A percentile compares a stretch with the other conserved stretches of the same genome.
phyloP scores from a whole-genome alignment of 2,797 vertebrate genomes.

The Lepilemur ruficaudatus region DNA sequence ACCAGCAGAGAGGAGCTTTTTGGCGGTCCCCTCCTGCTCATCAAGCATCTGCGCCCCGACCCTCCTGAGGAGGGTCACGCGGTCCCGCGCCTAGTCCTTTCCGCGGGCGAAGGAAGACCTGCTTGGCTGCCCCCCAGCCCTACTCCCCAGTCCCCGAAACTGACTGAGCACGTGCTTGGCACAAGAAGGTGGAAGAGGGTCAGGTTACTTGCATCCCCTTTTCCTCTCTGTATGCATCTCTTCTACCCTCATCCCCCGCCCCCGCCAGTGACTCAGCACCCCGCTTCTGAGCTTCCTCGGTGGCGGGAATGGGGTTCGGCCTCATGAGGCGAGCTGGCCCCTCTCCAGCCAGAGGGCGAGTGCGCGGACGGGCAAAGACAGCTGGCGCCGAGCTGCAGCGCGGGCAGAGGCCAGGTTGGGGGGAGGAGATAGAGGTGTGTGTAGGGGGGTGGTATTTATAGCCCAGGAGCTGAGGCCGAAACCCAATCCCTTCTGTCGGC shows the following conservation, averaged over 20 bases:
- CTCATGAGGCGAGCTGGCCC: conserved; percentile 20
- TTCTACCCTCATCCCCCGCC: neutral
- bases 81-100: neutral
- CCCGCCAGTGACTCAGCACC: conserved; percentile 75
- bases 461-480: conserved; percentile 62
- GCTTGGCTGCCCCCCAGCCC: neutral
- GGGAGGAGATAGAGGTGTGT: conserved; percentile 62
- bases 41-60: neutral
- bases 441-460: conserved; percentile 74
- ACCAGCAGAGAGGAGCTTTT: neutral
- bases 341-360: conserved; percentile 14
- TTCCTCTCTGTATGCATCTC: neutral
- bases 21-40: neutral
- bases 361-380: conserved; percentile 69
- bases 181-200: conserved; percentile 25
- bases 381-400: conserved; percentile 61
- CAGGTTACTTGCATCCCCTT: conserved; percentile 35
- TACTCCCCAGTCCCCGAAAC: neutral
- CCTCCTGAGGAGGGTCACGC: conserved; percentile 26
- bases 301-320: conserved; percentile 51
- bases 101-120: neutral
- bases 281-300: conserved; percentile 46
- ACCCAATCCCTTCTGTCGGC: conserved; percentile 64
- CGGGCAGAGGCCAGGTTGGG: conserved; percentile 55
- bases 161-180: conserved; percentile 54